phyloP scores from a whole-genome alignment of 2,113 vertebrate species.

The Podocnemis expansa region DNA sequence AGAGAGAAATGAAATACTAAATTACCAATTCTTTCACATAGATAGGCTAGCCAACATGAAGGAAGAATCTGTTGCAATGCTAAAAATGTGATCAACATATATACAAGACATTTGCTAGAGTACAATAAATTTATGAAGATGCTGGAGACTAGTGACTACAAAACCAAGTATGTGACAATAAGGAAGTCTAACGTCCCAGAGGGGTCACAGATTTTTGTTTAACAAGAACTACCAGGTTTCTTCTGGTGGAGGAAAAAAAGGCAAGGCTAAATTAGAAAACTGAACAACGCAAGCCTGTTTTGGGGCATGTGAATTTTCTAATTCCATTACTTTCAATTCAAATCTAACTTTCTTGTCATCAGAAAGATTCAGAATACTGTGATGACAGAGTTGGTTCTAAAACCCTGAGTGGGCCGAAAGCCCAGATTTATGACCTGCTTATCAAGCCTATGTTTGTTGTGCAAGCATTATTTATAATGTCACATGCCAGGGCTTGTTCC shows the following conservation, averaged over 20 bases:
- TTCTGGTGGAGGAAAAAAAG: neutral
- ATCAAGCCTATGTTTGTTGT: conserved; percentile 84
- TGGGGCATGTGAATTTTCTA: neutral
- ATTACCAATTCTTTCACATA: neutral
- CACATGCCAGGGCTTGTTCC: conserved; percentile 80
- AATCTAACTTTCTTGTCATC: neutral
- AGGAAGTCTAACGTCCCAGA: neutral
- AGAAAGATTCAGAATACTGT: conserved; percentile 49
- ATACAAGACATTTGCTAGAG: neutral
- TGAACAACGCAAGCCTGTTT: neutral
- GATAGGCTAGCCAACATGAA: neutral
- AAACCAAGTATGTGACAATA: neutral
- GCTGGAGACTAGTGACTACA: neutral
- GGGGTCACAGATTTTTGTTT: neutral
- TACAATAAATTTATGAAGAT: neutral
- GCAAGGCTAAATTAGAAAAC: neutral
- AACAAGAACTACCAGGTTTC: conserved; percentile 2
- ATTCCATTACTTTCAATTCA: neutral
- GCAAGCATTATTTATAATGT: conserved; percentile 87
- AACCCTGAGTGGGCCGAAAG: conserved; percentile 70
- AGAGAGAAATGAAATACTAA: neutral
- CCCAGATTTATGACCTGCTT: conserved; percentile 84
- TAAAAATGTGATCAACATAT: neutral
- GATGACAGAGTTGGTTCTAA: conserved; percentile 55
- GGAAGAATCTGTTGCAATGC: neutral